A percentile compares a stretch with the other conserved stretches of the same genome.
These are phyloP conservation scores for Stenodera caucasica DNA, from an alignment of 2,888 invertebrate species.

Conservation along the genomic window DNA sequence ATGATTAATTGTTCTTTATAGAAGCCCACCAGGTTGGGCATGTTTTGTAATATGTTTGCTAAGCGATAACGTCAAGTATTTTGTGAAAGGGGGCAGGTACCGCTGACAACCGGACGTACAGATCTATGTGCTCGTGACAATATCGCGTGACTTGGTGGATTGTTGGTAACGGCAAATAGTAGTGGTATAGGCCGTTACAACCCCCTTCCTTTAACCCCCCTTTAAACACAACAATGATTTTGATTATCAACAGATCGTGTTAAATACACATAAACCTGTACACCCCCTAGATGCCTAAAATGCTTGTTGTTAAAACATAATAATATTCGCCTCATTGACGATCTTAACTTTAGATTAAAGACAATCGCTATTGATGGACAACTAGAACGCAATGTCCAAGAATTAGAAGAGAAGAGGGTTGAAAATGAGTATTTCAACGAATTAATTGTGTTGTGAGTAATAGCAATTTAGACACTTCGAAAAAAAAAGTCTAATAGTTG, in stretches of 20 bases:
- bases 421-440: too few relatives aligned
- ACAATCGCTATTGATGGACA: too few relatives aligned
- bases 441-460: neutral
- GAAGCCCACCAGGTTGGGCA: constrained; percentile 1
- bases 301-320: constrained; percentile 42
- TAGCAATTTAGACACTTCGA: neutral
- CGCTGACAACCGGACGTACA: constrained; percentile 45
- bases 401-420: too few relatives aligned
- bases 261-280: constrained; percentile 42
- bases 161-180: neutral
- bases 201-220: too few relatives aligned
- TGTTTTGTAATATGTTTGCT: neutral
- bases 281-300: constrained; percentile 35
- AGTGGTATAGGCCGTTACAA: constrained; percentile 34
- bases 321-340: constrained; percentile 38
- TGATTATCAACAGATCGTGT: constrained; percentile 49
- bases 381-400: too few relatives aligned
- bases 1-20: constrained; percentile 21
- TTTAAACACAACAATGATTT: constrained; percentile 38
- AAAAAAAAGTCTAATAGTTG: neutral
- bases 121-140: constrained; percentile 45
- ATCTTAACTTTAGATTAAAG: constrained; percentile 32
- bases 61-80: constrained; percentile 27
- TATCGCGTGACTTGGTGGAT: constrained; percentile 41
- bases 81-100: constrained; percentile 30